Evolutionary conservation across 2,888 invertebrate genomes (phyloP).

Genomic region (Pyrrhosoma nymphula): DNA sequence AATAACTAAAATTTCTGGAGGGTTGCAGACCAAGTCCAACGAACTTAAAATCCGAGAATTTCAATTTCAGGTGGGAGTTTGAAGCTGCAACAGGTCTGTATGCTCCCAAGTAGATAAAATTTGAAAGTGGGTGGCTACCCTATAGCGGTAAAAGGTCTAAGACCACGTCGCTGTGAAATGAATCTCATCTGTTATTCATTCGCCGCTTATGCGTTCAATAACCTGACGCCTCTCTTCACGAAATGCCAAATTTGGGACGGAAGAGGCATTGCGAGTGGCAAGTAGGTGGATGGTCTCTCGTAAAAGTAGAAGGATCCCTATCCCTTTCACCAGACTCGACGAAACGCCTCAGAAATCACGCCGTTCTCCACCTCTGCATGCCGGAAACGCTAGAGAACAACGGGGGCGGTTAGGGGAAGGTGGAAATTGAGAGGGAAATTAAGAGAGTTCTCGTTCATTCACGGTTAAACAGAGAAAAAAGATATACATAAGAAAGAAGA

Average conservation of each 20-base stretch:
- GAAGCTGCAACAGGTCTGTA: background rate
- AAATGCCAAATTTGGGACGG: slow-evolving; percentile 26
- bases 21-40: too few relatives aligned
- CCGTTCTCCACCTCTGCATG: slow-evolving; percentile 13
- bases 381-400: background rate
- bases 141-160: background rate
- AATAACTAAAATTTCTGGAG: too few relatives aligned
- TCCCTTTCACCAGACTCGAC: background rate
- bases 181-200: background rate
- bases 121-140: background rate
- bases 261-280: background rate
- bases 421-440: background rate
- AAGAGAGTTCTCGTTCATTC: background rate
- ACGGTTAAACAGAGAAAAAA: background rate
- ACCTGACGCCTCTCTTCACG: background rate
- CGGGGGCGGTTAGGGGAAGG: background rate
- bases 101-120: background rate
- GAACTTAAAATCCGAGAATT: too few relatives aligned
- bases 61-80: background rate
- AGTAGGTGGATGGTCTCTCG: background rate
- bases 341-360: background rate
- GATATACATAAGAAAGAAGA: background rate
- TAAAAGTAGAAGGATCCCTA: background rate
- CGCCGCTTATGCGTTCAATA: background rate
- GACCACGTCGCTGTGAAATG: background rate